These are phyloP conservation scores for Gonocerus acuteangulatus DNA, from an alignment of 2,888 invertebrate species.

Conservation along the genomic window DNA sequence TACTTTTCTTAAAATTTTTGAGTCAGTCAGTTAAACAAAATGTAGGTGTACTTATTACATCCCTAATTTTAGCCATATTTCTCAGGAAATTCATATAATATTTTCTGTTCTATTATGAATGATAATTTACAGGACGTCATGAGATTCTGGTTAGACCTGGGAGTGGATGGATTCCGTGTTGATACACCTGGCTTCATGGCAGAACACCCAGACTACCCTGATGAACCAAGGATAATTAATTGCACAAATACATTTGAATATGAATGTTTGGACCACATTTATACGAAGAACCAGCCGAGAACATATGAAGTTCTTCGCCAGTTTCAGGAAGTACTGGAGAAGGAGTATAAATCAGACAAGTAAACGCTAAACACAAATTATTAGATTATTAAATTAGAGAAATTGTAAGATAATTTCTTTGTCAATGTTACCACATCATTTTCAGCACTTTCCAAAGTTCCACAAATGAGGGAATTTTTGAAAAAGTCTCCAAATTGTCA, in stretches of 20 bases:
- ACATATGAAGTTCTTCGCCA: conserved; percentile 38
- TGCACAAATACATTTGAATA: conserved; percentile 21
- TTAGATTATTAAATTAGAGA: no score
- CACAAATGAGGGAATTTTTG: no score
- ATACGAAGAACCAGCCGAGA: conserved; percentile 42
- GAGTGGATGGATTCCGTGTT: conserved; percentile 74
- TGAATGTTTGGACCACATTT: conserved; percentile 42
- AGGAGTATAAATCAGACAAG: neutral
- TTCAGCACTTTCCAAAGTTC: no score
- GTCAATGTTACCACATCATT: no score
- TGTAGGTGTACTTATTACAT: no score
- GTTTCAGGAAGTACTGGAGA: neutral
- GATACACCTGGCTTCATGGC: conserved; percentile 64
- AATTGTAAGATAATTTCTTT: no score
- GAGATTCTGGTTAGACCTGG: conserved; percentile 64
- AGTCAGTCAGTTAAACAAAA: no score
- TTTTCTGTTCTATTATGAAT: no score
- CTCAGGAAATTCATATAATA: no score
- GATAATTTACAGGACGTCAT: conserved; percentile 51
- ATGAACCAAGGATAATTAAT: conserved; percentile 51
- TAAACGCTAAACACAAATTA: neutral
- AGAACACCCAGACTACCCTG: conserved; percentile 50
- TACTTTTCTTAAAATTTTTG: no score
- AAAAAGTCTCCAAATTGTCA: no score
- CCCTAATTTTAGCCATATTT: no score